Evolutionary conservation across 2,113 vertebrate species (phyloP), one percentile per base, ranked within the genome.

Genomic region (Bettongia penicillata): DNA sequence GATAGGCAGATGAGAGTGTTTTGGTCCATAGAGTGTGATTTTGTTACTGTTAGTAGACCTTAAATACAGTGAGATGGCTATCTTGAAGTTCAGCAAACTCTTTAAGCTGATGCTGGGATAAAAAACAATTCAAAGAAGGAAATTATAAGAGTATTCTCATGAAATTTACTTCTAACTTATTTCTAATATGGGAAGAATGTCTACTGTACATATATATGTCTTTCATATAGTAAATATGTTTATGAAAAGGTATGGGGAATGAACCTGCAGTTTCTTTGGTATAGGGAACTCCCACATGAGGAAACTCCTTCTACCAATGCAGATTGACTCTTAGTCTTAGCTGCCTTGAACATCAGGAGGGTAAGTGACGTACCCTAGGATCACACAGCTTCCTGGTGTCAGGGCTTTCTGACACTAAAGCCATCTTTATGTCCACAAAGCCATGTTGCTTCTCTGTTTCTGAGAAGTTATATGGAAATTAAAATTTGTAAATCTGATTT

Each of bases 401-500:
- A 28, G 55, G 55, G 28, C 26, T 57, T 57, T 26, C 2, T 28
- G 55, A 19, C 61, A 19, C 61, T 14, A 77, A n/a, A 19, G 19
- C 2, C 68, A 43, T 84, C 68, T 43, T n/a, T 43, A 19, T 61
- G n/a, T 84, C 37, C 19, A 43, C 68, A 22, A 84, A 43, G n/a
- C n/a, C 37, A 43, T 84, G 6, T 84, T 84, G n/a, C n/a, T 43
- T 43, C 51, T 84, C 0, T 95, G 49, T 90, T 93, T 51, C 91
- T 95, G 51, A 89, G 50, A 84, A 16, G 91, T 14, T 1, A 43
- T 90, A 48, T 93, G 51, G 77, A 93, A 94, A 91, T 91, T 96
- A 50, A 93, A 91, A 92, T 94, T 96, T 93, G 47, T 48, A 57
- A 89, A 91, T 95, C 31, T 92, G 26, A 92, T 96, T 37, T 91